Base-by-base conservation (phyloP, 2,888 invertebrate genomes). In the Tenthredo livida region DNA sequence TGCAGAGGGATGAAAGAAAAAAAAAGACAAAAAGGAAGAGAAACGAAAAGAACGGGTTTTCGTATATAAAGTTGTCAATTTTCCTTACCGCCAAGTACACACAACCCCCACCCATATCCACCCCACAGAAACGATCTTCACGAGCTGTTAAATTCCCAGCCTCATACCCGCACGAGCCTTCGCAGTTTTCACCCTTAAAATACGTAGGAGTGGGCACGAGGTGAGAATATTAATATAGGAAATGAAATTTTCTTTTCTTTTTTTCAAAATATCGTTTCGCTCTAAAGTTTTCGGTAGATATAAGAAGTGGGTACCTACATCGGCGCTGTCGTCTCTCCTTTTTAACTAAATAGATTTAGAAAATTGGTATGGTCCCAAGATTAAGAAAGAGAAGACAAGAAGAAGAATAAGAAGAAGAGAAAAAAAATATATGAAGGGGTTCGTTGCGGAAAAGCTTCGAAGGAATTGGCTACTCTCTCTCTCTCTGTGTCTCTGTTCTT, bases 21-120 rank as follows among this genome's bases (percentile, higher is more conserved):
- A 37, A 21, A 83, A 29, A 2, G 29, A 29, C 1, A 2, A 29
- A 29, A 29, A 29, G 37, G 17, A 10, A 83, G 33, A 5, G 25
- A n/a, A 37, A 67, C 37, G 10, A 37, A 37, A 21, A 83, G 43
- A 50, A 43, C 12, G 67, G 37, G 15, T 70, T 70, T 70, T 70
- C 33, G 70, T 70, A n/a, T 70, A 37, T 70, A 29, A 70, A 70
- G 70, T 70, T 70, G 70, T 70, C 70, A 70, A 70, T 37, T 70
- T 70, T 37, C 21, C n/a, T 70, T 29, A 33, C 61, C 61, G 61
- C 61, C 21, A 21, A 61, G 61, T 25, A 61, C 61, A 61, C 54
- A 25, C 25, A 61, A 54, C 1, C n/a, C n/a, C 54, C 54, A 10
- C 54, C 54, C n/a, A n/a, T 17, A 50, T 50, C 17, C 50, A 50